Conservation (phyloP, 2,888 invertebrate species). For the Latrodectus hesperus region DNA sequence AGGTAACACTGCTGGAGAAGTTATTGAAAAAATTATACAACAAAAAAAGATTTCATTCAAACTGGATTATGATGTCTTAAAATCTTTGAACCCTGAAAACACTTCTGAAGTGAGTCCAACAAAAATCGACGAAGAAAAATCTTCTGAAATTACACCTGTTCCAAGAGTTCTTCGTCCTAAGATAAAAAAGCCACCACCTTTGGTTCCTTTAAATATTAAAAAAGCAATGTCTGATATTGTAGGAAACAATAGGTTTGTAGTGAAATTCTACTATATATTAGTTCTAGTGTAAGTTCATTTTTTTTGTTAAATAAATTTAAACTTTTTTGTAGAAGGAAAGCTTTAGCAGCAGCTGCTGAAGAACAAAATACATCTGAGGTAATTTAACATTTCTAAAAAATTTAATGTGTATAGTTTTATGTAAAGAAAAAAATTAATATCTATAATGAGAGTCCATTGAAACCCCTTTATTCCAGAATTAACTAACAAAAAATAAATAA, state of each 20-base stretch:
- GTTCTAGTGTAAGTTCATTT: neutral
- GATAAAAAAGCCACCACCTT: constrained; percentile 8
- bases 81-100: constrained; percentile 79
- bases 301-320: neutral
- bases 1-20: constrained; percentile 82
- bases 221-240: constrained; percentile 60
- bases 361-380: constrained; percentile 7
- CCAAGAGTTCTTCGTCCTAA: constrained; percentile 19
- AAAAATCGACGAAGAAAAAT: neutral
- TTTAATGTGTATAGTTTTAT: too few species aligned
- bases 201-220: constrained; percentile 56
- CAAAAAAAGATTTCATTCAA: constrained; percentile 97
- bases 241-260: constrained; percentile 49
- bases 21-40: constrained; percentile 95
- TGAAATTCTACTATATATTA: neutral
- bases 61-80: constrained; percentile 97
- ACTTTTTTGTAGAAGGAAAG: constrained; percentile 22
- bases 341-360: constrained; percentile 30
- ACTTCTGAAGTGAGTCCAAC: neutral
- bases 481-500: neutral
- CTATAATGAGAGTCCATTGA: neutral
- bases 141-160: constrained; percentile 5
- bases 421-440: too few species aligned
- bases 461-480: neutral
- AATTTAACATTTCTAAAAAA: neutral